phyloP scores from a whole-genome alignment of 2,888 invertebrate genomes.

The Drosophila gaucha region DNA sequence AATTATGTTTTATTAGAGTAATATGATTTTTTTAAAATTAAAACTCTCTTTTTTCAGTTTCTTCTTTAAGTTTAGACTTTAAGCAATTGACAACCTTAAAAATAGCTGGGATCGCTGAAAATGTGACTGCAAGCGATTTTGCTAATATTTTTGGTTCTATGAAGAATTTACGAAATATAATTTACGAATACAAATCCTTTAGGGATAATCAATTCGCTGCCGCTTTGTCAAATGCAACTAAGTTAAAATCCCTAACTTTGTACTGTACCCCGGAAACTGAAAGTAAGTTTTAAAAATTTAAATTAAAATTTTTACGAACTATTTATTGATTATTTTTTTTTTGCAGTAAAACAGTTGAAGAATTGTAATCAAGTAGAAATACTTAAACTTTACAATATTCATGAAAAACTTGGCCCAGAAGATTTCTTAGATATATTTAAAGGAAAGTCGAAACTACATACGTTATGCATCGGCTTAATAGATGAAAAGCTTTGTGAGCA shows the following conservation, averaged over 20 bases:
- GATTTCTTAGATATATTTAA: conserved; percentile 30
- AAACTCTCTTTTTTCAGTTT: conserved; percentile 4
- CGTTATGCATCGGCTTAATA: conserved; percentile 16
- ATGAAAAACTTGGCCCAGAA: neutral
- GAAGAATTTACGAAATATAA: conserved; percentile 9
- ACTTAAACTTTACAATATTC: conserved; percentile 11
- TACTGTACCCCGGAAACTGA: conserved; percentile 9
- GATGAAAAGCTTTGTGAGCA: neutral
- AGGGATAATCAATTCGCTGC: conserved; percentile 5
- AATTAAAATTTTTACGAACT: neutral
- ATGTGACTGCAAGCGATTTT: conserved; percentile 8
- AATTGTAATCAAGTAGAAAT: conserved; percentile 16
- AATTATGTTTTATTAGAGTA: neutral
- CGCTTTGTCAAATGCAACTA: neutral
- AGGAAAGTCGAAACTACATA: conserved; percentile 1
- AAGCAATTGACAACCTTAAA: conserved; percentile 25
- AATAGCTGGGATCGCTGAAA: conserved; percentile 12
- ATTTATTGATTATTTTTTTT: neutral
- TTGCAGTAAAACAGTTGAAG: conserved; percentile 18
- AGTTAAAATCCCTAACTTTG: conserved; percentile 18
- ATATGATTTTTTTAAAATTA: neutral
- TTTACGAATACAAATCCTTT: neutral
- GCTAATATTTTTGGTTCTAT: conserved; percentile 5
- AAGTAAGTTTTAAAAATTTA: conserved; percentile 11
- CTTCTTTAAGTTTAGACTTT: conserved; percentile 1